Evolutionary conservation across 2,888 invertebrate genomes (phyloP).

Genomic region (Lamellibrachia columna): DNA sequence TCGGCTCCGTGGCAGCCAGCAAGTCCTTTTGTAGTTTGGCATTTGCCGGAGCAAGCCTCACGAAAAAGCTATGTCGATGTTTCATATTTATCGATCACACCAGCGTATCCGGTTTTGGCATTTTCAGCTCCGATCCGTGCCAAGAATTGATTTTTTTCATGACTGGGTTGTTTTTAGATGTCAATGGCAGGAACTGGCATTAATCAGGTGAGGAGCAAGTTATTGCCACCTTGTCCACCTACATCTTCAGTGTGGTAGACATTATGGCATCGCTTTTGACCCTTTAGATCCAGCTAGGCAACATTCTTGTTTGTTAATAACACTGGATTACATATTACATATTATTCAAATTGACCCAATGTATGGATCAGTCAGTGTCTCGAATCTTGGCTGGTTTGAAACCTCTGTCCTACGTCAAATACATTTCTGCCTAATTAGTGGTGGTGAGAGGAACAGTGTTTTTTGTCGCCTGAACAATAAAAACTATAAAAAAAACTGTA

Average conservation of each 20-base stretch:
- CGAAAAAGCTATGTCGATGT: background rate
- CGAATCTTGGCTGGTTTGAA: background rate
- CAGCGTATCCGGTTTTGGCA: background rate
- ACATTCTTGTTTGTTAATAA: background rate
- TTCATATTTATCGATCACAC: constrained; percentile 1
- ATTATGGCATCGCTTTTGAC: background rate
- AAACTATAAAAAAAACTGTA: background rate
- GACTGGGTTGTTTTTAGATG: background rate
- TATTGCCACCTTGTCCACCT: background rate
- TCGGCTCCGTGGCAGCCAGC: background rate
- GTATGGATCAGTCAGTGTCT: background rate
- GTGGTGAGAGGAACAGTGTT: background rate
- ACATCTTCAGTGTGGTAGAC: background rate
- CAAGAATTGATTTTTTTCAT: constrained; percentile 16
- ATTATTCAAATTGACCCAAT: background rate
- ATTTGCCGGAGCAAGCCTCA: background rate
- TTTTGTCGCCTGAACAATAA: background rate
- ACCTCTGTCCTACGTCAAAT: background rate
- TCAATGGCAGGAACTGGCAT: background rate
- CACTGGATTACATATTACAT: background rate
- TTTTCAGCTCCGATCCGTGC: background rate
- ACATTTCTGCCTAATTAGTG: background rate
- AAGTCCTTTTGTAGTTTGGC: background rate
- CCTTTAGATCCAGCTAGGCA: background rate
- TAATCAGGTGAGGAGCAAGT: background rate